Base-by-base conservation (phyloP, 1,140 invertebrate genomes). In the Dendrolimus punctatus region DNA sequence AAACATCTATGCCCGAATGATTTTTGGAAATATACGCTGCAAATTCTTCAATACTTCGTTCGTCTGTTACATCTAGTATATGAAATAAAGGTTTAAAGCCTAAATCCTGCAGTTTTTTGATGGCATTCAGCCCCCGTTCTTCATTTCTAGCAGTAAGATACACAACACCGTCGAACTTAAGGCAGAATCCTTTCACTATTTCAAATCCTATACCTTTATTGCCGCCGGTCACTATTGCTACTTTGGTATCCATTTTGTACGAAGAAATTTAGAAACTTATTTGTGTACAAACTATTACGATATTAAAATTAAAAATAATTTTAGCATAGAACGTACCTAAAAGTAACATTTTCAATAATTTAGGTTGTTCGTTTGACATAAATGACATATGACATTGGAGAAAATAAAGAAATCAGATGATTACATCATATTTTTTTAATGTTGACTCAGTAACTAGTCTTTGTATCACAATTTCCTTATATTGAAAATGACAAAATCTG, bases 191-290 rank as follows among this genome's bases (percentile, higher is more conserved):
- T 79, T 92, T 91, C 3, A 93, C 92, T 53, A 94, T 93, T 38
- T 89, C 92, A 80, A 89, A 93, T 43, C 94, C 94, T 75, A 95
- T 92, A 4, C 93, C 94, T 89, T 93, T 94, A 73, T 95, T 95
- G 43, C 88, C 77, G 40, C 94, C 94, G 53, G 93, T 94, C 39
- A 95, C 93, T 62, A 88, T 61, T 55, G 86, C 85, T 68, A 88
- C 83, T 85, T 82, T 84, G 71, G 79, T 86, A 89, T 90, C 69
- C 82, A 85, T 85, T 77, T 73, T 80, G 64, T 78, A 72, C 62
- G 66, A 70, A 72, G 58, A 69, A 73, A 68, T 66, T 66, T 69
- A 71, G 59, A 73, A 76, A 65, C 57, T 59, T 64, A 65, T 8
- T 45, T 9, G 6, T 45, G 23, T 45, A 45, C 0, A 45, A 23